Percentiles rank a stretch among this genome's conserved stretches.
phyloP scores from a whole-genome alignment of 2,888 invertebrate genomes.

The Epinotia bilunana region DNA sequence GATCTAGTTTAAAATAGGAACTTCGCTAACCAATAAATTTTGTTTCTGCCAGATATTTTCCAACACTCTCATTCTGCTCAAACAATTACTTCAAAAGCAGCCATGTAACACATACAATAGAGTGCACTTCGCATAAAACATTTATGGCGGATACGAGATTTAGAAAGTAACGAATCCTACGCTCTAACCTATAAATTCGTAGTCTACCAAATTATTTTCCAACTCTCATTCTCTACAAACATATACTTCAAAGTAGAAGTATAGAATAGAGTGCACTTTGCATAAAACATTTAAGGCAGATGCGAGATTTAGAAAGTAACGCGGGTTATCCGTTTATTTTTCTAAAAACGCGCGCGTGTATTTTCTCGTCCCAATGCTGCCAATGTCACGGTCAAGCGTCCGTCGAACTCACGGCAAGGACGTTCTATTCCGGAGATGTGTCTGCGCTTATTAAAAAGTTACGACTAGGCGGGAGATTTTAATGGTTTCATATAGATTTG shows the following conservation, averaged over 20 bases:
- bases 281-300: not conserved
- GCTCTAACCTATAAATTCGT: no score
- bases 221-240: no score
- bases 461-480: conserved; percentile 42
- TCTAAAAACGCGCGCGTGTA: conserved; percentile 9
- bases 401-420: conserved; percentile 57
- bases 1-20: conserved; percentile 8
- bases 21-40: conserved; percentile 8
- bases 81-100: not conserved
- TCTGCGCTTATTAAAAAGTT: conserved; percentile 41
- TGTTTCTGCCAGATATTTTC: not conserved
- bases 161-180: conserved; percentile 11
- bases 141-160: not conserved
- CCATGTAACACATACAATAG: not conserved
- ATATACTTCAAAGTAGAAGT: no score
- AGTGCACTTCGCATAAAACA: not conserved
- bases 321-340: conserved; percentile 6
- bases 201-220: no score
- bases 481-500: conserved; percentile 24
- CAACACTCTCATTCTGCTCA: not conserved
- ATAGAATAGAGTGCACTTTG: not conserved
- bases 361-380: conserved; percentile 29
- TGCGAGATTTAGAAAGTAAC: conserved; percentile 4
- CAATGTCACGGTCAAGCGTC: conserved; percentile 52
- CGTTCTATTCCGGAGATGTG: conserved; percentile 58